phyloP scores from a whole-genome alignment of 2,113 vertebrate species.

The Ameiurus melas region DNA sequence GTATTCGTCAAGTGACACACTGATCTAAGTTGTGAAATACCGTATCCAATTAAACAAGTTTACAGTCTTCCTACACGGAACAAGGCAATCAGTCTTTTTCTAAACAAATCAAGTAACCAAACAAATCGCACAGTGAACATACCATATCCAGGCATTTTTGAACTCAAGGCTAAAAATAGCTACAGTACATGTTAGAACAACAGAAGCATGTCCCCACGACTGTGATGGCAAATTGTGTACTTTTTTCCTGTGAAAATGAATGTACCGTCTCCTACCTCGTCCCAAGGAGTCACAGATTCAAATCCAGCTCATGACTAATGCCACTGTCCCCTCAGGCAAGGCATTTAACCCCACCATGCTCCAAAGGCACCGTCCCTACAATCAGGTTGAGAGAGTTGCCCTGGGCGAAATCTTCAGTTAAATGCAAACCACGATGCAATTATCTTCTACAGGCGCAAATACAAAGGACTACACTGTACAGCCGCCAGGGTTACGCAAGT shows the following conservation, averaged over 20 bases:
- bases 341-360: not conserved
- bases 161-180: not conserved
- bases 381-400: not conserved
- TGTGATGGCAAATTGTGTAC: not conserved
- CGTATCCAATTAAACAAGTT: not conserved
- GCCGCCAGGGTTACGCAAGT: not conserved
- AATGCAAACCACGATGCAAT: not conserved
- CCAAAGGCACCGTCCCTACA: not conserved
- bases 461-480: slow-evolving; percentile 5
- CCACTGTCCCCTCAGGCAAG: not conserved
- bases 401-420: not conserved
- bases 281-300: not conserved
- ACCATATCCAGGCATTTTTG: slow-evolving; percentile 5
- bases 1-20: not conserved
- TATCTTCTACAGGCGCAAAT: not conserved
- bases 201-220: not conserved
- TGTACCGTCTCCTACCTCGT: not conserved
- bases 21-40: not conserved
- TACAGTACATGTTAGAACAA: not conserved
- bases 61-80: not conserved
- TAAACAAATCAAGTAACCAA: not conserved
- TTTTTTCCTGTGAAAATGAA: not conserved
- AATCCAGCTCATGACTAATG: not conserved
- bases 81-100: not conserved
- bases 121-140: not conserved